Conservation (phyloP, 1,140 invertebrate genomes). For the Listronotus bonariensis region DNA sequence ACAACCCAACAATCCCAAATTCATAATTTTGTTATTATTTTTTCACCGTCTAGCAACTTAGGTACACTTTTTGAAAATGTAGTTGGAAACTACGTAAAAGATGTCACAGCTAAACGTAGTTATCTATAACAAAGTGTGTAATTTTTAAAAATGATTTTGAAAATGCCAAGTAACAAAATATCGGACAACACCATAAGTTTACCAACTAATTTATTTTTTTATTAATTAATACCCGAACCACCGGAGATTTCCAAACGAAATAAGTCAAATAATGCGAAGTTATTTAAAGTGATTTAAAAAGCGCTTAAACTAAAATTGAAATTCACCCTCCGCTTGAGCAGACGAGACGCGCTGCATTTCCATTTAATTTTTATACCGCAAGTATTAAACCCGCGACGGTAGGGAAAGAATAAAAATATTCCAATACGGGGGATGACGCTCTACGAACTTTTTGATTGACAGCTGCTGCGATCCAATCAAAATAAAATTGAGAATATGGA, state of each 20-base stretch:
- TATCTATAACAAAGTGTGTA: too few species aligned
- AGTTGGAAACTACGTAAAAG: too few species aligned
- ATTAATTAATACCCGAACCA: conserved; percentile 13
- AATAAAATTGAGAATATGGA: conserved; percentile 58
- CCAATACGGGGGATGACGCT: conserved; percentile 46
- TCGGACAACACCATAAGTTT: too few species aligned
- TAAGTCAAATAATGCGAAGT: conserved; percentile 38
- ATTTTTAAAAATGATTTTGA: too few species aligned
- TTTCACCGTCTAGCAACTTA: too few species aligned
- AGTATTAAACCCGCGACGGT: conserved; percentile 47
- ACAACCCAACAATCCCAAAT: too few species aligned
- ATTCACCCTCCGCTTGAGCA: conserved; percentile 47
- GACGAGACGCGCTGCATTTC: conserved; percentile 44
- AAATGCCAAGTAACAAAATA: too few species aligned
- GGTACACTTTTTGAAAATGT: too few species aligned
- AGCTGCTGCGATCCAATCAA: conserved; percentile 62
- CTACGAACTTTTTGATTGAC: conserved; percentile 61
- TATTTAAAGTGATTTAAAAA: conserved; percentile 53
- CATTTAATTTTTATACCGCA: conserved; percentile 54
- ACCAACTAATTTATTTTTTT: conserved; percentile 24
- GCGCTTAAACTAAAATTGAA: conserved; percentile 55
- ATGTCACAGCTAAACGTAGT: too few species aligned
- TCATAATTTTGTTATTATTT: too few species aligned
- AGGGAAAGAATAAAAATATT: conserved; percentile 53
- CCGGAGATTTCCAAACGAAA: conserved; percentile 22